phyloP scores from a whole-genome alignment of 2,888 invertebrate genomes.

The Pomacea canaliculata region DNA sequence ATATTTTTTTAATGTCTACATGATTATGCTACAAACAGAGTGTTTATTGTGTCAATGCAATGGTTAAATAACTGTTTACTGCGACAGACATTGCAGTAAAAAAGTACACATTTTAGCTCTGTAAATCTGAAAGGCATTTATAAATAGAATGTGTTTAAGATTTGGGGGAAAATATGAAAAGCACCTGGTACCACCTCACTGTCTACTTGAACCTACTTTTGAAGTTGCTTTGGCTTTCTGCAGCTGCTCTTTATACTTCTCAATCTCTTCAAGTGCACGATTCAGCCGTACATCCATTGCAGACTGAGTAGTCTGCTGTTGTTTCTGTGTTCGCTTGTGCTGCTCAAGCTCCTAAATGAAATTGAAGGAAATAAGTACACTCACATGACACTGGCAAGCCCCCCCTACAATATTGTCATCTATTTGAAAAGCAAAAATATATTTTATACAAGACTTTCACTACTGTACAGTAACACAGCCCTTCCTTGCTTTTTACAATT shows the following conservation, averaged over 20 bases:
- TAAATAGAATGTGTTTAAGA: too few species aligned
- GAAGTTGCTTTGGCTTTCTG: constrained; percentile 63
- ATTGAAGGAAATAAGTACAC: not conserved
- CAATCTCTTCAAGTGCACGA: constrained; percentile 73
- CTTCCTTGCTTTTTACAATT: too few species aligned
- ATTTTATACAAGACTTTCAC: too few species aligned
- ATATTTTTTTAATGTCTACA: too few species aligned
- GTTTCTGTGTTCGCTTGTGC: constrained; percentile 71
- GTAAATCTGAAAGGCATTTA: too few species aligned
- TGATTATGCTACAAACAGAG: not conserved
- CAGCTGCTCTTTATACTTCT: constrained; percentile 69
- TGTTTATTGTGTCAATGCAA: not conserved
- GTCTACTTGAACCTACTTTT: constrained; percentile 51
- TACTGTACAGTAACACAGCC: too few species aligned
- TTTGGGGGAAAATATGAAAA: too few species aligned
- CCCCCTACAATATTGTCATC: too few species aligned
- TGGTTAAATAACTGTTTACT: too few species aligned
- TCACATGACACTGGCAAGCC: not conserved
- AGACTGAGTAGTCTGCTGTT: constrained; percentile 66
- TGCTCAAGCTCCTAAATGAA: constrained; percentile 71
- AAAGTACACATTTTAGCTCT: not conserved
- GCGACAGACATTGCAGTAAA: too few species aligned
- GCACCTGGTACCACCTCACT: too few species aligned
- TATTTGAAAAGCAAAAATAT: too few species aligned
- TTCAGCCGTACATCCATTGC: constrained; percentile 72